Percentiles rank a stretch among this genome's conserved stretches.
These are phyloP conservation scores for Pristionchus exspectatus DNA, from an alignment of 2,888 invertebrate species.

Conservation along the genomic window DNA sequence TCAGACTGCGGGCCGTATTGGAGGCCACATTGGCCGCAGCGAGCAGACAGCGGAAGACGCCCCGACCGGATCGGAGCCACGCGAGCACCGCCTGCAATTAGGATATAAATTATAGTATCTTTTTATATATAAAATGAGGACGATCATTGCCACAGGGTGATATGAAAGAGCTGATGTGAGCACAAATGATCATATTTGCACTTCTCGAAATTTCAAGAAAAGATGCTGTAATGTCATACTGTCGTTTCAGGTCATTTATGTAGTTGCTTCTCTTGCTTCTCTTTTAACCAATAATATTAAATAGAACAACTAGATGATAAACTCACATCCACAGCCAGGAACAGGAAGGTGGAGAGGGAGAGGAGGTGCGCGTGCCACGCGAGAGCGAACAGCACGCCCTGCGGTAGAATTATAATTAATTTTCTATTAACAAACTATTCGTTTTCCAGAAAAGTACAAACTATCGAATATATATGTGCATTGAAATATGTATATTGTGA, in stretches of 20 bases:
- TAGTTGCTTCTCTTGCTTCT: not conserved
- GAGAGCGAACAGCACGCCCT: conserved; percentile 13
- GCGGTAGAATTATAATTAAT: not conserved
- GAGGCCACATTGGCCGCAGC: conserved; percentile 61
- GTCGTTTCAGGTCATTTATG: not conserved
- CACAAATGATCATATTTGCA: no score
- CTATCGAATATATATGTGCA: not conserved
- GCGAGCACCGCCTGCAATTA: conserved; percentile 57
- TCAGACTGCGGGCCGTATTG: conserved; percentile 47
- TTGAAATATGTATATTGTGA: no score
- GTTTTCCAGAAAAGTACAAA: not conserved
- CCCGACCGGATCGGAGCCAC: conserved; percentile 62
- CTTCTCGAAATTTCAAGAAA: not conserved
- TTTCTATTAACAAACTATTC: not conserved
- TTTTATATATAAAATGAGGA: not conserved
- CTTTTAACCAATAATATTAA: not conserved
- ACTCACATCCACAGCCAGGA: conserved; percentile 59
- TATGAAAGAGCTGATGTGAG: no score
- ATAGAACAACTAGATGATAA: not conserved
- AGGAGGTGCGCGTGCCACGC: conserved; percentile 33
- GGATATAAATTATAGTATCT: not conserved
- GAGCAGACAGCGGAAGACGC: conserved; percentile 65
- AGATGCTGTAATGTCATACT: no score
- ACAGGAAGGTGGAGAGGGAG: conserved; percentile 56
- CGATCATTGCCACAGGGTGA: no score